Evolutionary conservation across 2,888 invertebrate species (phyloP).

Genomic region (Anoplius nigerrimus): DNA sequence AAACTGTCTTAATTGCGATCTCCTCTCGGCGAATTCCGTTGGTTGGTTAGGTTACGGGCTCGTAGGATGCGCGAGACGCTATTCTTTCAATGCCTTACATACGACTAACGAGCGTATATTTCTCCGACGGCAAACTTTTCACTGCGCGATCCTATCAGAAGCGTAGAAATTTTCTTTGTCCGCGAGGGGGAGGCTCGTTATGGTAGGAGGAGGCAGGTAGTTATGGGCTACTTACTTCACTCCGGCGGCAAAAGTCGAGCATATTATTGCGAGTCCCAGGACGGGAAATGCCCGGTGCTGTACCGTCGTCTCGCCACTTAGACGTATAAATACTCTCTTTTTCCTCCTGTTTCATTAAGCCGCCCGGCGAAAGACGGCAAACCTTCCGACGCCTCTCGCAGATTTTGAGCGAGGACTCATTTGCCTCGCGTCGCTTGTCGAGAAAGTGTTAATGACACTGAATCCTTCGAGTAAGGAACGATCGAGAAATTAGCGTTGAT

Average conservation of each 20-base stretch:
- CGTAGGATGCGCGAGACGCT: conserved; percentile 25
- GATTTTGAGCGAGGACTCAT: no score
- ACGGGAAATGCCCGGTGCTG: conserved; percentile 25
- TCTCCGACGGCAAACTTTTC: conserved; percentile 62
- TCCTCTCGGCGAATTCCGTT: no score
- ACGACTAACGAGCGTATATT: conserved; percentile 51
- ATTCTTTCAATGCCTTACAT: conserved; percentile 54
- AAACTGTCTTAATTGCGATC: no score
- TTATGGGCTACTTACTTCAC: conserved; percentile 70
- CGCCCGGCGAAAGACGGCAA: conserved; percentile 1
- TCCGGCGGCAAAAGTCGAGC: conserved; percentile 39
- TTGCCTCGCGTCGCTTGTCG: no score
- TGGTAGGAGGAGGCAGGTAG: conserved; percentile 64
- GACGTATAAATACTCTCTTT: conserved; percentile 24
- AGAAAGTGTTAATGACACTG: no score
- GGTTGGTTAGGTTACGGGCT: not conserved
- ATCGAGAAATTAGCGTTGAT: no score
- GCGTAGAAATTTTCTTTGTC: conserved; percentile 65
- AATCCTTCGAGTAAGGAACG: no score
- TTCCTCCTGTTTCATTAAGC: conserved; percentile 19
- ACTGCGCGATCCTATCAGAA: conserved; percentile 61
- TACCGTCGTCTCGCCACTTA: conserved; percentile 25
- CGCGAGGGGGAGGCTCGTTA: conserved; percentile 63
- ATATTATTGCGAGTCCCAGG: conserved; percentile 23
- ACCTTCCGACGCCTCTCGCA: no score